phyloP scores from a whole-genome alignment of 2,113 vertebrate genomes.

The Chaetura pelagica region DNA sequence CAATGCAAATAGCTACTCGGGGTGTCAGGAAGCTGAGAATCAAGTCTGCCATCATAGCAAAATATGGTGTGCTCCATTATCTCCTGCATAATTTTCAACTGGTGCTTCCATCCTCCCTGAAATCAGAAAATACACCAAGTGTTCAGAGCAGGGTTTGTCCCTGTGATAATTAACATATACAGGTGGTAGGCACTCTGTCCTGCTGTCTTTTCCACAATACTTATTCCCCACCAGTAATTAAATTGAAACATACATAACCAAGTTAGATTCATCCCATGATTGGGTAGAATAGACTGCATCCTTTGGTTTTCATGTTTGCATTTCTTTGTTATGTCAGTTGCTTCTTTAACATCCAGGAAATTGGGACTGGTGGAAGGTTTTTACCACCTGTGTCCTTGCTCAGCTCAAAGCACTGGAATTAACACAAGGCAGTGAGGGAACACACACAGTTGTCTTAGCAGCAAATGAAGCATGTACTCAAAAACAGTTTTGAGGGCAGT shows the following conservation, averaged over 20 bases:
- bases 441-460: fast-evolving
- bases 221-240: not conserved
- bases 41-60: not conserved
- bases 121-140: not conserved
- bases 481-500: not conserved
- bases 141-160: not conserved
- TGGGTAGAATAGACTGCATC: not conserved
- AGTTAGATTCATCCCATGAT: not conserved
- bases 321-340: not conserved
- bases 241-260: fast-evolving
- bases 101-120: not conserved
- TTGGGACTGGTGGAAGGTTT: fast-evolving
- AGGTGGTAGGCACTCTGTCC: not conserved
- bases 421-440: not conserved
- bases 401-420: not conserved
- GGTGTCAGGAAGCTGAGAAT: not conserved
- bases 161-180: not conserved
- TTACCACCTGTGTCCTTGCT: not conserved
- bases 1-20: fast-evolving
- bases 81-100: not conserved
- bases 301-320: fast-evolving
- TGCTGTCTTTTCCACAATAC: not conserved
- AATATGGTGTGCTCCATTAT: not conserved
- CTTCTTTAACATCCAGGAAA: not conserved
- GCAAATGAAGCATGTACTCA: not conserved